A percentile compares a stretch with the other conserved stretches of the same genome.
Evolutionary conservation across 2,888 invertebrate genomes (phyloP).

Genomic region (Serrognathus titanus): DNA sequence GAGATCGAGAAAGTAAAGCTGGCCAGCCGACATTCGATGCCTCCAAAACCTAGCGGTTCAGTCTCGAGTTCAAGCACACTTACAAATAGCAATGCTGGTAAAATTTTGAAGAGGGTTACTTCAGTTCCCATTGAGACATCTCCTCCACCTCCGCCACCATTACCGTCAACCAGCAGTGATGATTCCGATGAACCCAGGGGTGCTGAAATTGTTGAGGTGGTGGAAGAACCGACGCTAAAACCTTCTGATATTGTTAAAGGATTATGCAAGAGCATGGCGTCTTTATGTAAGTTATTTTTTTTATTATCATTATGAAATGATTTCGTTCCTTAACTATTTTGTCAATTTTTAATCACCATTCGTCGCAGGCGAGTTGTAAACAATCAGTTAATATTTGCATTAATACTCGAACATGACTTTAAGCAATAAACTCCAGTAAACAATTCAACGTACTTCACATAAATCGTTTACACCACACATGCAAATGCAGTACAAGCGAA

Average conservation of each 20-base stretch:
- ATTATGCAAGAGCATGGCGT: slow-evolving; percentile 57
- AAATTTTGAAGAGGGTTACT: slow-evolving; percentile 55
- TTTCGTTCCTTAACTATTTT: slow-evolving; percentile 8
- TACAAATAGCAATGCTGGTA: slow-evolving; percentile 17
- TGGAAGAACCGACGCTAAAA: slow-evolving; percentile 66
- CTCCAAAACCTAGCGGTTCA: slow-evolving; percentile 10
- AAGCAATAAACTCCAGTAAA: no score
- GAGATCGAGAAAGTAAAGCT: slow-evolving; percentile 43
- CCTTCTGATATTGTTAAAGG: slow-evolving; percentile 64
- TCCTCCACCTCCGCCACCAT: slow-evolving; percentile 68
- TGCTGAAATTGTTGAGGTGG: slow-evolving; percentile 53
- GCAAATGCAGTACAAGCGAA: not conserved
- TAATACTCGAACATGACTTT: no score
- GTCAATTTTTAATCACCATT: slow-evolving; percentile 6
- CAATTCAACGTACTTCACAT: no score
- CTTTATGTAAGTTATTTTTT: slow-evolving; percentile 48
- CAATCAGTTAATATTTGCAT: no score
- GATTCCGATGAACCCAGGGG: slow-evolving; percentile 39
- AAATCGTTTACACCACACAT: no score
- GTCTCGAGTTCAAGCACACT: slow-evolving; percentile 4
- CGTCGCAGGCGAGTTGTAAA: no score
- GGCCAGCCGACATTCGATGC: slow-evolving; percentile 43
- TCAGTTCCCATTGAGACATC: slow-evolving; percentile 55
- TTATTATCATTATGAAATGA: not conserved
- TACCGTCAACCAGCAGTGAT: slow-evolving; percentile 47